Conservation (phyloP, 2,888 invertebrate species). For the Cephus spinipes region DNA sequence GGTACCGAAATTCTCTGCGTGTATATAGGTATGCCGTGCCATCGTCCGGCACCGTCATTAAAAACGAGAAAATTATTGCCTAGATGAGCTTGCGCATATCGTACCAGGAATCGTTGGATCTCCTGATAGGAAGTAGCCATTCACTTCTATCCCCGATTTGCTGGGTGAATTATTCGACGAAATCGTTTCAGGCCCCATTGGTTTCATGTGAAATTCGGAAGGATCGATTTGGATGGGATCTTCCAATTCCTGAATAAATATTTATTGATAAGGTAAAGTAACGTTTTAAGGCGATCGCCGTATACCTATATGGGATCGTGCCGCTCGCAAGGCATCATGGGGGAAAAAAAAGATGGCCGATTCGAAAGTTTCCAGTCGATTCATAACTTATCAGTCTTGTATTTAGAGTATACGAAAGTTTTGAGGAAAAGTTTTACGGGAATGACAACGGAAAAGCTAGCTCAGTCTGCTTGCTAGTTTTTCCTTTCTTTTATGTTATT, state of each 20-base stretch:
- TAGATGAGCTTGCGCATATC: not conserved
- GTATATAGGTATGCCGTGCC: not conserved
- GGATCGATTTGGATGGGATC: not conserved
- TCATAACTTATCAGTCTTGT: not conserved
- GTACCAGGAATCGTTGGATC: not conserved
- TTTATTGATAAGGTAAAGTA: not conserved
- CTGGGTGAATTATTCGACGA: not conserved
- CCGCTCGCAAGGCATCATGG: not conserved
- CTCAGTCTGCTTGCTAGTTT: not conserved
- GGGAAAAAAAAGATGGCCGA: not conserved
- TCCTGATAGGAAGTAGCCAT: not conserved
- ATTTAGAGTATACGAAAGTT: not conserved
- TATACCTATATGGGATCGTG: not conserved
- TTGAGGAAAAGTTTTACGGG: not conserved
- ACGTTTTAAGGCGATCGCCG: not conserved
- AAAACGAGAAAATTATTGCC: conserved; percentile 31
- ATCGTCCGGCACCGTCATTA: conserved; percentile 24
- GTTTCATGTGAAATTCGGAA: not conserved
- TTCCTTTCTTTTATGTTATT: not conserved
- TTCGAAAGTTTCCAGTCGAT: not conserved
- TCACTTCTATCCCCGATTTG: not conserved
- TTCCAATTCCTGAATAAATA: not conserved
- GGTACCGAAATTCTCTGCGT: not conserved
- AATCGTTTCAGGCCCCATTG: not conserved
- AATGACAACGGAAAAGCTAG: not conserved